Evolutionary conservation across 2,113 vertebrate species (phyloP).

Genomic region (Oryzias woworae): DNA sequence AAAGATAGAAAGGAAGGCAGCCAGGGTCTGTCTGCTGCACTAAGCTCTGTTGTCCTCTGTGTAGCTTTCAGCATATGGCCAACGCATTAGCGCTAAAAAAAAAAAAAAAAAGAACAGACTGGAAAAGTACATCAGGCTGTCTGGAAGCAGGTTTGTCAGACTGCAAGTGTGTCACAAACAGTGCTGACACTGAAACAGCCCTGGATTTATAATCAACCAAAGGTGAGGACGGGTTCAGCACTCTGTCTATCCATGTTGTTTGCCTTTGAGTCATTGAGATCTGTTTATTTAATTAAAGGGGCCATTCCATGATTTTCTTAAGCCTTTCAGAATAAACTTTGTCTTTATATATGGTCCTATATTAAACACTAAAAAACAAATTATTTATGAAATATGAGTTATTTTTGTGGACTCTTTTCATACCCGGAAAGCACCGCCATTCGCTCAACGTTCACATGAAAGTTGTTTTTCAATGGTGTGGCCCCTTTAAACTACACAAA

Average conservation of each 20-base stretch:
- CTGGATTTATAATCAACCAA: conserved; percentile 33
- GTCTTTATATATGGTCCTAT: too few relatives aligned
- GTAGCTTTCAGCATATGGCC: conserved; percentile 67
- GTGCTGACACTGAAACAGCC: conserved; percentile 47
- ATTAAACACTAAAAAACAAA: too few relatives aligned
- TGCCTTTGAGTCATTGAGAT: neutral
- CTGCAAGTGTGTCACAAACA: conserved; percentile 56
- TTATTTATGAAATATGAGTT: too few relatives aligned
- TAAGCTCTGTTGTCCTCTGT: conserved; percentile 70
- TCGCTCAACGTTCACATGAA: too few relatives aligned
- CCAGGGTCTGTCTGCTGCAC: conserved; percentile 63
- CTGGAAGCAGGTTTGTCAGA: conserved; percentile 59
- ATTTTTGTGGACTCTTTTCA: too few relatives aligned
- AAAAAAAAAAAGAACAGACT: conserved; percentile 44
- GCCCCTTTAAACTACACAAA: too few relatives aligned
- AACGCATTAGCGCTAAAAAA: conserved; percentile 63
- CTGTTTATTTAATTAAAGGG: too few relatives aligned
- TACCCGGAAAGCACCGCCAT: too few relatives aligned
- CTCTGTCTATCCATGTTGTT: neutral
- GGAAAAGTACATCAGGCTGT: conserved; percentile 70
- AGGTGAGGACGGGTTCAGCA: conserved; percentile 32
- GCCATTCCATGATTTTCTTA: too few relatives aligned
- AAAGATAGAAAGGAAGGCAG: conserved; percentile 47
- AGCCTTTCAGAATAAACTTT: too few relatives aligned
- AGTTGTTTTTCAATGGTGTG: too few relatives aligned